phyloP scores from a whole-genome alignment of 1,140 invertebrate genomes.

The Papilio aristodemus region DNA sequence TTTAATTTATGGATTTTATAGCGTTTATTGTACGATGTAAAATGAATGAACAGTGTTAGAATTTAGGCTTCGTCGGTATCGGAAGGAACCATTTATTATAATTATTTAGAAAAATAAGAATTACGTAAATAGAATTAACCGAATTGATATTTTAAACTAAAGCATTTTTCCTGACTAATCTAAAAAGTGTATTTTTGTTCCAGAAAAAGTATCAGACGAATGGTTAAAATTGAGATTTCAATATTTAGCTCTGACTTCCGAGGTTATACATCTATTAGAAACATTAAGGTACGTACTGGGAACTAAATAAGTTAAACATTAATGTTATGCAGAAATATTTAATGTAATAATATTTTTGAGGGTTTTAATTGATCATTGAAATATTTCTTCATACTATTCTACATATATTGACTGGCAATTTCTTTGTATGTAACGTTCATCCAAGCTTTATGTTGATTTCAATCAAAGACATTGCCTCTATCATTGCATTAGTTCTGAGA shows the following conservation, averaged over 20 bases:
- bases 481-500: conserved; percentile 36
- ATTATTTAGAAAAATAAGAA: no score
- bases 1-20: no score
- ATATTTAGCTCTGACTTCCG: conserved; percentile 84
- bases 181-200: conserved; percentile 54
- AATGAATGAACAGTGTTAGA: no score
- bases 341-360: conserved; percentile 32
- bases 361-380: conserved; percentile 41
- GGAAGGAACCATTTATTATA: no score
- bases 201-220: conserved; percentile 85
- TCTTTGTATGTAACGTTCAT: conserved; percentile 44
- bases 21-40: no score
- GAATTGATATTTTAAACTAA: no score
- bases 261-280: conserved; percentile 84
- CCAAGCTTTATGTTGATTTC: conserved; percentile 15
- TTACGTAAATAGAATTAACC: no score
- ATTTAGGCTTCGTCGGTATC: no score
- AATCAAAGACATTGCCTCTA: conserved; percentile 27
- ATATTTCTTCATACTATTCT: conserved; percentile 75
- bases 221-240: conserved; percentile 89
- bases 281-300: conserved; percentile 80
- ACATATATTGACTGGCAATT: conserved; percentile 50
- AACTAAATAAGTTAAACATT: conserved; percentile 37
- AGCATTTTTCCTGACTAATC: no score
- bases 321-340: conserved; percentile 77